A percentile compares a stretch with the other conserved stretches of the same genome.
Evolutionary conservation across 2,797 vertebrate genomes (phyloP).

Genomic region (Phalanger gymnotis): DNA sequence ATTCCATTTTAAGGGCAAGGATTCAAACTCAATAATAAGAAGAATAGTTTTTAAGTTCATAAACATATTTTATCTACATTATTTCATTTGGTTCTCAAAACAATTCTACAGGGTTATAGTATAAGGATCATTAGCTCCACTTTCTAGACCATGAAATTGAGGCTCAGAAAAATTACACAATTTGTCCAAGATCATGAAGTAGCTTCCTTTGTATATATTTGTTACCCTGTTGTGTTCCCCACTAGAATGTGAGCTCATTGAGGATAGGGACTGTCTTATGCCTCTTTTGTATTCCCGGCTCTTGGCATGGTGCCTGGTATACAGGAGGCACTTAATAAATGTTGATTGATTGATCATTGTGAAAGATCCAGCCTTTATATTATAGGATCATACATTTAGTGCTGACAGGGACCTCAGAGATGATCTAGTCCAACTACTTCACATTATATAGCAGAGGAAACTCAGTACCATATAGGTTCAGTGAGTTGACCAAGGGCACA

Average conservation of each 20-base stretch:
- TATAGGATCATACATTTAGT: not conserved
- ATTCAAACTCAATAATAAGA: not conserved
- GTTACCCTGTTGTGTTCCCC: not conserved
- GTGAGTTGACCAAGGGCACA: not conserved
- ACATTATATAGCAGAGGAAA: not conserved
- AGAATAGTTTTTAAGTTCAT: not conserved
- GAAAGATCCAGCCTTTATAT: not conserved
- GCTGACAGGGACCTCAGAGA: not conserved
- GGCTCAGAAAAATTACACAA: not conserved
- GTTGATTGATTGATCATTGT: not conserved
- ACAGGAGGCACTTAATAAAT: not conserved
- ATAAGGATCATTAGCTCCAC: not conserved
- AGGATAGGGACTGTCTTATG: not conserved
- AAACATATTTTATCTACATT: not conserved
- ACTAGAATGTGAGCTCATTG: not conserved
- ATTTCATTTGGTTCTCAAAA: not conserved
- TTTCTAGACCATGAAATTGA: not conserved
- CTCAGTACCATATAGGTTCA: not conserved
- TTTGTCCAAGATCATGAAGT: not conserved
- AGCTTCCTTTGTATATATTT: not conserved
- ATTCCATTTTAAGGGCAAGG: constrained; percentile 2
- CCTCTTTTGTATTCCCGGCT: not conserved
- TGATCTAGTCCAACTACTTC: not conserved
- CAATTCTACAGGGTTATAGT: not conserved
- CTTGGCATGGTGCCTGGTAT: not conserved